Evolutionary conservation across 1,140 invertebrate genomes (phyloP), one percentile per base, ranked within the genome.

Genomic region (Drosophila murphyi): DNA sequence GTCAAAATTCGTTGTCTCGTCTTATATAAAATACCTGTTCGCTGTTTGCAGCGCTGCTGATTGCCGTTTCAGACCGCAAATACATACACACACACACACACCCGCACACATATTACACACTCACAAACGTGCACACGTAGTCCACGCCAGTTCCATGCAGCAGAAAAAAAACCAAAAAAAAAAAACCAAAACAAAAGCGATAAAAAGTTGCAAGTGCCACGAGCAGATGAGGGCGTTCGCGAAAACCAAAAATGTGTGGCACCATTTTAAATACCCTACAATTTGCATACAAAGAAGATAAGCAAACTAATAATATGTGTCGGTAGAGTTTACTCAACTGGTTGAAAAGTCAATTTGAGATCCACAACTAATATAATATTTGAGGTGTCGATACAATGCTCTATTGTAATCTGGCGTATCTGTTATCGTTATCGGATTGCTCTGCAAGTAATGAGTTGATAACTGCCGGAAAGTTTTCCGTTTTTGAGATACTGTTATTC

Each of bases 21-120:
- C 77, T 87, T 87, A 89, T 71, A 72, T 88, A 88, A 87, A 88
- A 83, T 83, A 88, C 83, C 80, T 51, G 83, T 87, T 87, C 60
- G 43, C 45, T 34, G 45, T n/a, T 47, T 64, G 48, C 59, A 63
- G 61, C 35, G 10, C 61, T 35, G 60, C 29, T 56, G 60, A 41
- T 47, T 55, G 60, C 56, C 34, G 37, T 67, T 69, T 72, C 60
- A 68, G 31, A 54, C 47, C 45, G 45, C 62, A 69, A 68, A 63
- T 35, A 48, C 35, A 47, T 28, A 37, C 32, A 8, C 48, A 35
- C 45, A 72, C 10, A n/a, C 6, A 62, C 10, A n/a, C 12, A 31
- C 20, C 20, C 35, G 10, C 5, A 37, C 39, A 48, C n/a, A 51
- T 28, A 72, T 7, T 20, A n/a, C 6, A 62, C 10, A n/a, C 12